phyloP scores from a whole-genome alignment of 2,888 invertebrate species.

The Epinotia demarniana region DNA sequence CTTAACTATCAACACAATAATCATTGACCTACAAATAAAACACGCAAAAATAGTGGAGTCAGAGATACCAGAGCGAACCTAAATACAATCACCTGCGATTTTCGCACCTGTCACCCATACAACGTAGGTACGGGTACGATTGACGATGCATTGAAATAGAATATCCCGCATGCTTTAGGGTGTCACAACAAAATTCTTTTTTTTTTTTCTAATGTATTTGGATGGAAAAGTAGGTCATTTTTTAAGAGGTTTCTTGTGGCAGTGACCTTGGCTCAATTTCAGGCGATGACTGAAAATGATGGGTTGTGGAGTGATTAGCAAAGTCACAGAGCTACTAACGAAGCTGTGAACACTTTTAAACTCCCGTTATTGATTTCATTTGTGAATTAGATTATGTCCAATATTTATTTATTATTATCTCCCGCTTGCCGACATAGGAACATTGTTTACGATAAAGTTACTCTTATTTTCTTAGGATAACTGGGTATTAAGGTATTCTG shows the following conservation, averaged over 20 bases:
- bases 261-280: constrained; percentile 32
- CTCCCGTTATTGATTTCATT: background rate
- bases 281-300: constrained; percentile 3
- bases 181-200: constrained; percentile 23
- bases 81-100: constrained; percentile 15
- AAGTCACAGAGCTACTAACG: background rate
- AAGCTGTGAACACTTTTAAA: background rate
- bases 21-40: too few relatives aligned
- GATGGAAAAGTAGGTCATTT: constrained; percentile 30
- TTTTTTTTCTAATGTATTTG: constrained; percentile 15
- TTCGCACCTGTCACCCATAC: constrained; percentile 30
- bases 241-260: constrained; percentile 13
- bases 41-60: too few relatives aligned
- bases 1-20: too few relatives aligned
- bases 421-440: too few relatives aligned
- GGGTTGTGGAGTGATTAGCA: constrained; percentile 22
- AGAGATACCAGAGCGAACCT: background rate
- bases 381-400: background rate
- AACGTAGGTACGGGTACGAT: constrained; percentile 3
- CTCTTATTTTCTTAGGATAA: too few relatives aligned
- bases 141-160: constrained; percentile 37
- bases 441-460: too few relatives aligned
- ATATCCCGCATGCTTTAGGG: constrained; percentile 19
- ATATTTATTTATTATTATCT: background rate
- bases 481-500: background rate